Conservation (phyloP, 2,113 vertebrate genomes). For the Dipodomys merriami region DNA sequence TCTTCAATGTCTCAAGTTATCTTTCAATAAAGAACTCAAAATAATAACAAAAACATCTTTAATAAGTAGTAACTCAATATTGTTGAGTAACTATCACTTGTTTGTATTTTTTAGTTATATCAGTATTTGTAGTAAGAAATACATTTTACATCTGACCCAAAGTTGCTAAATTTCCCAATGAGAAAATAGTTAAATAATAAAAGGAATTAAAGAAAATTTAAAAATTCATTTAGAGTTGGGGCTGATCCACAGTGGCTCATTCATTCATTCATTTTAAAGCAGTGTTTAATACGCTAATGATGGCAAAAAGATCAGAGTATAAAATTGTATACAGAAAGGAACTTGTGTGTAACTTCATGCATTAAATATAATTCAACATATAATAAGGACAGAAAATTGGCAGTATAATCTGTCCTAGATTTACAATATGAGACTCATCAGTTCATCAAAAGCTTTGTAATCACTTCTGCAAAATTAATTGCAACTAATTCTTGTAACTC, state of each 20-base stretch:
- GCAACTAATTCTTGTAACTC: slow-evolving; percentile 70
- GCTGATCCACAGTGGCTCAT: neutral
- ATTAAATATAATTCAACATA: slow-evolving; percentile 35
- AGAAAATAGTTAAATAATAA: slow-evolving; percentile 43
- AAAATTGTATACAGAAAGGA: slow-evolving; percentile 26
- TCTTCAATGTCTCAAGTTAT: neutral
- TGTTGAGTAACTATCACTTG: slow-evolving; percentile 7
- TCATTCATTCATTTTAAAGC: slow-evolving; percentile 42
- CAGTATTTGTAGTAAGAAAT: slow-evolving; percentile 57
- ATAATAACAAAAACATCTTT: slow-evolving; percentile 34
- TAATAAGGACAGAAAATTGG: slow-evolving; percentile 46
- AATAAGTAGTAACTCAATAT: slow-evolving; percentile 41
- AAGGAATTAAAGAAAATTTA: slow-evolving; percentile 51
- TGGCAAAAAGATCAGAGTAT: slow-evolving; percentile 20
- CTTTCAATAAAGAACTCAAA: slow-evolving; percentile 26
- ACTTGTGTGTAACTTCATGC: neutral
- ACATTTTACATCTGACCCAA: slow-evolving; percentile 45
- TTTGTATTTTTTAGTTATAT: slow-evolving; percentile 37
- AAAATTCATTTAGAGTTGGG: neutral
- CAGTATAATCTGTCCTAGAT: slow-evolving; percentile 54
- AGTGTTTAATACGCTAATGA: slow-evolving; percentile 40
- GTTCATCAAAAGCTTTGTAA: slow-evolving; percentile 71
- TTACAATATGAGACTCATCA: slow-evolving; percentile 58
- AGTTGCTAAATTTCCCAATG: slow-evolving; percentile 51
- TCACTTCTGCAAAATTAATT: slow-evolving; percentile 71